These are phyloP conservation scores for Lithobates sylvaticus DNA, from an alignment of 2,797 vertebrate species.

Conservation along the genomic window DNA sequence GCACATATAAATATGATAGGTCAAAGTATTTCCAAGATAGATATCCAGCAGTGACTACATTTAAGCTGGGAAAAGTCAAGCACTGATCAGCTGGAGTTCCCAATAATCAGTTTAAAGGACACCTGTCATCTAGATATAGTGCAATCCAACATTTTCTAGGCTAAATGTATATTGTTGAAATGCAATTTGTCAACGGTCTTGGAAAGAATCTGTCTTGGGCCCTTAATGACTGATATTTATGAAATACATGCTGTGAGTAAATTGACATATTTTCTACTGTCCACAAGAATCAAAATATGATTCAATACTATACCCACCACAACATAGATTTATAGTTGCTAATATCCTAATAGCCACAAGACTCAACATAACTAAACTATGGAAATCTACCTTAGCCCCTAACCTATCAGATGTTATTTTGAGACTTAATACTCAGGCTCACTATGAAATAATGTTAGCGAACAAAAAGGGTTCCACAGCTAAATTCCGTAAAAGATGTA, in stretches of 20 bases:
- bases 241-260: not conserved
- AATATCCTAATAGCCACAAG: no score
- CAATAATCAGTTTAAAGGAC: not conserved
- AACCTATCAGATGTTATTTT: no score
- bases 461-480: no score
- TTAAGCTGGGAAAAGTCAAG: not conserved
- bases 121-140: not conserved
- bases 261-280: not conserved
- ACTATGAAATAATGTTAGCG: no score
- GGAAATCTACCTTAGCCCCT: no score
- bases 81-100: not conserved
- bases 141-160: not conserved
- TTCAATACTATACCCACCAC: no score
- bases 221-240: not conserved
- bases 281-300: not conserved
- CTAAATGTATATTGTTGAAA: not conserved
- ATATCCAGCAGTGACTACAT: not conserved
- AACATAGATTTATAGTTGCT: no score
- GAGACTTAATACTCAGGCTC: no score
- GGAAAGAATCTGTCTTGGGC: not conserved
- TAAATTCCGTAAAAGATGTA: no score
- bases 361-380: no score
- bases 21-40: not conserved
- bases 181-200: not conserved
- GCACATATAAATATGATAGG: not conserved